phyloP scores from a whole-genome alignment of 2,888 invertebrate species.

The Terebella lapidaria region DNA sequence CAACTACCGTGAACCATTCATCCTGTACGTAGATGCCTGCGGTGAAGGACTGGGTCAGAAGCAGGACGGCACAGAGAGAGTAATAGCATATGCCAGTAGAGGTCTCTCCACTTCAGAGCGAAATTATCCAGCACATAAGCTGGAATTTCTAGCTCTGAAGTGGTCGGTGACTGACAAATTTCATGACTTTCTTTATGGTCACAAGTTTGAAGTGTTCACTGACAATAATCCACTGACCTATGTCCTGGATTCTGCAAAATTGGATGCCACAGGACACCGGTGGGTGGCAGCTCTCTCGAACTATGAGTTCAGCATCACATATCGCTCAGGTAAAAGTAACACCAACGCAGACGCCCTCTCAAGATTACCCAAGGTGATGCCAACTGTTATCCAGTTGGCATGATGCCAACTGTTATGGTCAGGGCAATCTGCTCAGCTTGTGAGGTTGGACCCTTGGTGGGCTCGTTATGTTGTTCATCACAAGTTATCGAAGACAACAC shows the following conservation, averaged over 20 bases:
- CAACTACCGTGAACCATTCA: neutral
- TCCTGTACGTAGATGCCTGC: neutral
- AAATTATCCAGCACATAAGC: conserved; percentile 2
- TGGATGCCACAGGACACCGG: neutral
- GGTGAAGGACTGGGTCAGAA: neutral
- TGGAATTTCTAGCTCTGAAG: conserved; percentile 5
- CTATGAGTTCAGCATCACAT: neutral
- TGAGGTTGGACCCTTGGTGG: neutral
- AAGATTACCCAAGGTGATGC: neutral
- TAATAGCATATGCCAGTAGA: conserved; percentile 3
- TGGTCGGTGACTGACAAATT: conserved; percentile 2
- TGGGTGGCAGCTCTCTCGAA: no score
- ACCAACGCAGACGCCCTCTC: neutral
- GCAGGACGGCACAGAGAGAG: neutral
- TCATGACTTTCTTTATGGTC: neutral
- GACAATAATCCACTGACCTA: neutral
- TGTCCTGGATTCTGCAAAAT: neutral
- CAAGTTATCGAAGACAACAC: neutral
- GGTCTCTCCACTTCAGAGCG: neutral
- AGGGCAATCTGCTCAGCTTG: neutral
- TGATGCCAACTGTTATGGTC: neutral
- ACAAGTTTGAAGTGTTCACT: neutral
- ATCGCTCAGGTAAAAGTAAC: neutral
- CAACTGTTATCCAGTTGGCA: no score
- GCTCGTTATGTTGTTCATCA: neutral